These are phyloP conservation scores for Spheniscus mendiculus DNA, from an alignment of 2,113 vertebrate genomes.

Conservation along the genomic window DNA sequence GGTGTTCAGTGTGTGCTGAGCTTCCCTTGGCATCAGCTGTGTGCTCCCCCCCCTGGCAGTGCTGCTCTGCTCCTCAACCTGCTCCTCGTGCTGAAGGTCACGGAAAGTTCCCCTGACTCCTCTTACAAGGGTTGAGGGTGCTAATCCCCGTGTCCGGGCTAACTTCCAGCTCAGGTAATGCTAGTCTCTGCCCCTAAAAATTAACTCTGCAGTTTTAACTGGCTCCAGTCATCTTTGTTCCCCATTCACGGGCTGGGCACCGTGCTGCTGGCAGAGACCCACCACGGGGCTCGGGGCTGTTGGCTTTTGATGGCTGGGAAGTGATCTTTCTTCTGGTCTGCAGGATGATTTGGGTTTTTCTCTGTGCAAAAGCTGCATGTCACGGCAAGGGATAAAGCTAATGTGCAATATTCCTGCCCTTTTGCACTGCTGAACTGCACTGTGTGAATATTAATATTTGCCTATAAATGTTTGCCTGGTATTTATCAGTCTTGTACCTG, in stretches of 20 bases:
- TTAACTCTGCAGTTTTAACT: neutral
- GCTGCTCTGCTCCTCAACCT: neutral
- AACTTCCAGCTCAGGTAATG: neutral
- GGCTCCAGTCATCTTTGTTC: neutral
- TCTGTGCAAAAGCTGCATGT: neutral
- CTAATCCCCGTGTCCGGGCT: neutral
- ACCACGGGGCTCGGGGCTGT: rapidly evolving
- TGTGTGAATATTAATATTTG: neutral
- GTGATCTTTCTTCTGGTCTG: neutral
- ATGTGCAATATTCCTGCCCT: neutral
- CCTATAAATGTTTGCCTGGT: neutral
- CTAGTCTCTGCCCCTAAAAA: slow-evolving; percentile 5
- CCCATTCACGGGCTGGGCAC: neutral
- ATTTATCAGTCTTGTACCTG: neutral
- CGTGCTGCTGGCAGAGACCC: neutral
- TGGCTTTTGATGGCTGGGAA: neutral
- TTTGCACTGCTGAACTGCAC: neutral
- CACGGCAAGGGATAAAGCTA: neutral
- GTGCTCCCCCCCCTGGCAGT: too few species aligned
- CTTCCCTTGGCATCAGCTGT: neutral
- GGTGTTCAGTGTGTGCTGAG: rapidly evolving
- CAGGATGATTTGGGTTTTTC: neutral
- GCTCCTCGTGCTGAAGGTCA: neutral
- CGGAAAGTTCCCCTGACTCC: neutral
- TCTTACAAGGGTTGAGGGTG: neutral